phyloP scores from a whole-genome alignment of 2,888 invertebrate genomes.

The Cyaniris semiargus region DNA sequence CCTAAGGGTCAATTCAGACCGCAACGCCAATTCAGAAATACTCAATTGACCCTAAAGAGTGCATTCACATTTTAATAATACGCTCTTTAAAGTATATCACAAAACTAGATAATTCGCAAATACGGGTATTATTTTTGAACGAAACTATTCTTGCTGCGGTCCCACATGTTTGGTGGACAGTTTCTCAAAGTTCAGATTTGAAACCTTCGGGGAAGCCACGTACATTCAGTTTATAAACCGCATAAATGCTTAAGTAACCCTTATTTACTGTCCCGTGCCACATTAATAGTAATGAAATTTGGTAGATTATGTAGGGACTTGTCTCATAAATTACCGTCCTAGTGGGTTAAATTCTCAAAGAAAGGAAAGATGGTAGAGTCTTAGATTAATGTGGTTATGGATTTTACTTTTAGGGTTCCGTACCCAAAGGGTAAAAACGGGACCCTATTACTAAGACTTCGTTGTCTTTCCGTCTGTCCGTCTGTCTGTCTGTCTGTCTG shows the following conservation, averaged over 20 bases:
- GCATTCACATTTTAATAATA: too few relatives aligned
- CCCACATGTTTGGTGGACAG: constrained; percentile 31
- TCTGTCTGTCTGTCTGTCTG: too few relatives aligned
- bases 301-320: constrained; percentile 16
- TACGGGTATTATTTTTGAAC: constrained; percentile 10
- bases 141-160: constrained; percentile 30
- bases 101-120: neutral
- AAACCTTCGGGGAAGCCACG: constrained; percentile 27
- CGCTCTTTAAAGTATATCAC: neutral
- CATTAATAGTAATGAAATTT: constrained; percentile 33
- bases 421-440: too few relatives aligned
- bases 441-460: too few relatives aligned
- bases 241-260: constrained; percentile 31
- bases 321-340: constrained; percentile 1
- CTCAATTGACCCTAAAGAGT: too few relatives aligned
- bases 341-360: neutral
- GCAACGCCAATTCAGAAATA: too few relatives aligned
- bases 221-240: constrained; percentile 28
- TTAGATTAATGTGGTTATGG: too few relatives aligned
- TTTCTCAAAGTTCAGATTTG: constrained; percentile 27
- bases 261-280: constrained; percentile 29
- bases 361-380: neutral
- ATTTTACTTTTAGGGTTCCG: too few relatives aligned
- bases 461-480: too few relatives aligned
- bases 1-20: too few relatives aligned